These are phyloP conservation scores for Anhinga rufa DNA, from an alignment of 2,113 vertebrate genomes.

Conservation along the genomic window DNA sequence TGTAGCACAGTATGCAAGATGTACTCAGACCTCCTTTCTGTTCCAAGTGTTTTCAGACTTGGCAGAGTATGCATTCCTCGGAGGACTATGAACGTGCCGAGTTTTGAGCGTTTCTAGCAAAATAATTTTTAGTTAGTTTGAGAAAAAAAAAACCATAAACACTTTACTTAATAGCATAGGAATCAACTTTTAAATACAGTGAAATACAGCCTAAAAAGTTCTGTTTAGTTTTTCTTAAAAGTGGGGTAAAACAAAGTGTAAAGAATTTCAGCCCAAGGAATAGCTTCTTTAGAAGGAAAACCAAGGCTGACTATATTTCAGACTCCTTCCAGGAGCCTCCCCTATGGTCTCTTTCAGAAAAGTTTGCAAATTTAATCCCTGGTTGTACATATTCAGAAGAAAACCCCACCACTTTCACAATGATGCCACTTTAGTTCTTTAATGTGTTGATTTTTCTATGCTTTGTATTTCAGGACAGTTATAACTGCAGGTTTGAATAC, in stretches of 20 bases:
- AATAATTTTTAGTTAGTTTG: background rate
- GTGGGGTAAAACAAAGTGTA: background rate
- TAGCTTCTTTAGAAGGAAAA: background rate
- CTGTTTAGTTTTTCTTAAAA: background rate
- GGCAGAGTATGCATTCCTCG: background rate
- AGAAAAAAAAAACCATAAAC: background rate
- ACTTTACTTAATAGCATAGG: background rate
- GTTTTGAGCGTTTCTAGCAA: conserved; percentile 10
- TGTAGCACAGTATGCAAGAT: background rate
- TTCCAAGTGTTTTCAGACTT: conserved; percentile 39
- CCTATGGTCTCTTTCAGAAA: background rate
- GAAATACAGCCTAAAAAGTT: background rate
- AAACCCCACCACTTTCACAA: background rate
- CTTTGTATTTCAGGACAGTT: background rate
- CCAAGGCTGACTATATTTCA: background rate
- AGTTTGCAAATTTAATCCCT: background rate
- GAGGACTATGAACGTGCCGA: background rate
- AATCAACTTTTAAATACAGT: background rate
- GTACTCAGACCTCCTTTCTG: background rate
- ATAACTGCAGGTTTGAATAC: background rate
- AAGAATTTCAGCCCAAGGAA: background rate
- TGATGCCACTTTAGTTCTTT: background rate
- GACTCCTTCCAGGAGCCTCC: background rate
- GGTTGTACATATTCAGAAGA: background rate
- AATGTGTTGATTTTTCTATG: background rate